Conservation (phyloP, 2,113 vertebrate genomes). For the Hypocryptadius cinnamomeus region DNA sequence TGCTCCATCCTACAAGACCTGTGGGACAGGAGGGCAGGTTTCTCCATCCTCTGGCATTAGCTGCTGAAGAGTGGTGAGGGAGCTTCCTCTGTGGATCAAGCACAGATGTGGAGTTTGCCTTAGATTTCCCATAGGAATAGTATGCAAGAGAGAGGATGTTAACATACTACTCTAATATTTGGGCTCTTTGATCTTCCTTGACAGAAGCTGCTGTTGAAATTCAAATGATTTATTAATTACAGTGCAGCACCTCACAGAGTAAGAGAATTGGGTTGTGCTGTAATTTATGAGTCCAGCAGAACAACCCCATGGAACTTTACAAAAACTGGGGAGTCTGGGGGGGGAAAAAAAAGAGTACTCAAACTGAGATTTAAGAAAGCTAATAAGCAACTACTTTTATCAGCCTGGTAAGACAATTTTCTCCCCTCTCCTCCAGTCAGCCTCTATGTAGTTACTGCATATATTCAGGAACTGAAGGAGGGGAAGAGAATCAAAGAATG, state of each 20-base stretch:
- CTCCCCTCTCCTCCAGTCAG: background rate
- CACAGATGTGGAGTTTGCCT: background rate
- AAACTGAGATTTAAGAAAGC: background rate
- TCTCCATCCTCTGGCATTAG: background rate
- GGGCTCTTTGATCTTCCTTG: constrained; percentile 29
- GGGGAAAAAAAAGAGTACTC: background rate
- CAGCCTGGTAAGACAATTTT: background rate
- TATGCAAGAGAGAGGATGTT: background rate
- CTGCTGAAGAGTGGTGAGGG: background rate
- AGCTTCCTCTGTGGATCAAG: background rate
- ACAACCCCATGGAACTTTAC: background rate
- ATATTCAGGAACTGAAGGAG: background rate
- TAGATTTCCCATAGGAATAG: background rate
- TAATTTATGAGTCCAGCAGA: background rate
- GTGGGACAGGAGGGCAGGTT: background rate
- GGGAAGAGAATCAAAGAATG: background rate
- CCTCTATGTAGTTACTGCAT: background rate
- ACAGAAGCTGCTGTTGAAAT: constrained; percentile 32
- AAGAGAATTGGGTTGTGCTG: constrained; percentile 1
- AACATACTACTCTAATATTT: background rate
- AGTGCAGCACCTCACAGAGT: background rate
- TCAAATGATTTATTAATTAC: constrained; percentile 39
- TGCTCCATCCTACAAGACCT: background rate
- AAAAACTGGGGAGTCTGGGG: background rate
- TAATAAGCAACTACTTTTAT: background rate